Evolutionary conservation across 2,113 vertebrate genomes (phyloP).

Genomic region (Gallinago undulata): DNA sequence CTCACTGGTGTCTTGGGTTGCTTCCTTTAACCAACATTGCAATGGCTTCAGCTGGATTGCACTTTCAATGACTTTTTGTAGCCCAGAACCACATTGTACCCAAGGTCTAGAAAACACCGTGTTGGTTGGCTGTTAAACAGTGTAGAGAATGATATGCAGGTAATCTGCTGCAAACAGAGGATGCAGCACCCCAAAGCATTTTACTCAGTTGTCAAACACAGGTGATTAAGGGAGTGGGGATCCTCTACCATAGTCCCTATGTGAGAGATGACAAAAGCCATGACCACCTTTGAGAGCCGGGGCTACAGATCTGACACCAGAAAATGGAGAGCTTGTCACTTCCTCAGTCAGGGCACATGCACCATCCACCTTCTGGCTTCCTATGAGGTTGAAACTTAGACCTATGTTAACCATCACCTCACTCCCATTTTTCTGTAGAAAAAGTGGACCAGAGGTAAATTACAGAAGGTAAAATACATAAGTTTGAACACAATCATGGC

Average conservation of each 20-base stretch:
- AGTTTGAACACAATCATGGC: not conserved
- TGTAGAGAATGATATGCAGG: not conserved
- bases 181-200: not conserved
- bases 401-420: not conserved
- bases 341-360: rapidly evolving
- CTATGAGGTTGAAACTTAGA: not conserved
- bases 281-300: not conserved
- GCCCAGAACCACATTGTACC: not conserved
- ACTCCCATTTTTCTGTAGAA: not conserved
- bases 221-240: not conserved
- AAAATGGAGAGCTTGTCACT: not conserved
- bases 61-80: not conserved
- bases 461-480: not conserved
- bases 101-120: not conserved
- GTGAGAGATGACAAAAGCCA: not conserved
- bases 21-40: not conserved
- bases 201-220: not conserved
- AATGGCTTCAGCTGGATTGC: not conserved
- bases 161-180: not conserved
- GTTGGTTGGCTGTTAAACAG: not conserved
- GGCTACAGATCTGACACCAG: not conserved
- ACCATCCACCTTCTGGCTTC: not conserved
- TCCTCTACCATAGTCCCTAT: not conserved
- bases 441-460: not conserved
- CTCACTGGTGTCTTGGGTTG: not conserved